phyloP scores from a whole-genome alignment of 2,888 invertebrate genomes.

The Aproaerema taeniolella region DNA sequence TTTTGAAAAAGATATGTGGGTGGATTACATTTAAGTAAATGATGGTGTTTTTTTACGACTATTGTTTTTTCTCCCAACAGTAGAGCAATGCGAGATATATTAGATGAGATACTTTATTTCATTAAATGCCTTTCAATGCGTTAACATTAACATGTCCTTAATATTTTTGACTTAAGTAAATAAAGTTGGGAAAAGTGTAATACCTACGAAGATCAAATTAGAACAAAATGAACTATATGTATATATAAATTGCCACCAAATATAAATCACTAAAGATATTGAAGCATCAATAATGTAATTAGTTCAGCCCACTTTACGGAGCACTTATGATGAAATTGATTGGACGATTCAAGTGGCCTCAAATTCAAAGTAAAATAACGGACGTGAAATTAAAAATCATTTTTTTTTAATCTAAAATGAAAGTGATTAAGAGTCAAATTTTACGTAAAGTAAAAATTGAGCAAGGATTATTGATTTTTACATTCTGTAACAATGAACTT shows the following conservation, averaged over 20 bases:
- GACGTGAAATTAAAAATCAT: too few species aligned
- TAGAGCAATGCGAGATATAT: neutral
- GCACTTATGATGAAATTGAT: constrained; percentile 1
- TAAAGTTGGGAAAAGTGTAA: neutral
- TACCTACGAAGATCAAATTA: neutral
- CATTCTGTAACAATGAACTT: too few species aligned
- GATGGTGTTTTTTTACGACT: neutral
- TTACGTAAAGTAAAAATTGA: too few species aligned
- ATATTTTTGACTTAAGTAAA: neutral
- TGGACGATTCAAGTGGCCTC: neutral
- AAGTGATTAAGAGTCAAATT: too few species aligned
- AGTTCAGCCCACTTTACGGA: constrained; percentile 4
- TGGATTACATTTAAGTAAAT: neutral
- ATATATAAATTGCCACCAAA: neutral
- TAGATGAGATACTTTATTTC: neutral
- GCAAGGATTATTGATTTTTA: too few species aligned
- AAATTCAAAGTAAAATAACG: too few species aligned
- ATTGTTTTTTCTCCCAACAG: neutral
- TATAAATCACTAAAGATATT: neutral
- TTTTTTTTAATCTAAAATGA: too few species aligned
- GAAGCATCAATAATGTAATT: constrained; percentile 6
- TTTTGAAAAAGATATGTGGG: neutral
- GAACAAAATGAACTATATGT: neutral
- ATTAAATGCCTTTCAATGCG: neutral
- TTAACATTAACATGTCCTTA: neutral